Conservation (phyloP, 2,113 vertebrate genomes). For the Catharus bicknelli region DNA sequence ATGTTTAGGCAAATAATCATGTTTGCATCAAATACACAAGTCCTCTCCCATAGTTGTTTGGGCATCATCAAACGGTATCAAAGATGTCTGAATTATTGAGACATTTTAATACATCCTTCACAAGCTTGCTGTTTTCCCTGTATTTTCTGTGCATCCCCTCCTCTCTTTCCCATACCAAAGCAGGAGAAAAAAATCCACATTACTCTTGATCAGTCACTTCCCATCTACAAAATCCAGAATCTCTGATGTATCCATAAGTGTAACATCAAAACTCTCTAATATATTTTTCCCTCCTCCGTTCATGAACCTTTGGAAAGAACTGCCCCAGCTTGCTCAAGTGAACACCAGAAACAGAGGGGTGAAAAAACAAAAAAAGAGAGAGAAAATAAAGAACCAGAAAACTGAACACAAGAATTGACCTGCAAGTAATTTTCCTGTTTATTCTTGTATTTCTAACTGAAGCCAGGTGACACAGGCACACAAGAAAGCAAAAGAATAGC, state of each 20-base stretch:
- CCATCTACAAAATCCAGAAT: neutral
- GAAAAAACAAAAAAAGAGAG: fast-evolving
- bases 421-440: neutral
- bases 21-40: neutral
- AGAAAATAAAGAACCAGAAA: neutral
- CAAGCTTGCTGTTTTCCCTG: neutral
- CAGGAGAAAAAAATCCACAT: neutral
- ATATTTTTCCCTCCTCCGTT: neutral
- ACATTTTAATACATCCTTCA: neutral
- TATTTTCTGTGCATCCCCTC: neutral
- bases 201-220: neutral
- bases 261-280: neutral
- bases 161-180: neutral
- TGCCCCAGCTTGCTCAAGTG: neutral
- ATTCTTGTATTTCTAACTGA: neutral
- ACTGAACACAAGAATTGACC: neutral
- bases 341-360: neutral
- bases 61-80: neutral
- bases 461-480: neutral
- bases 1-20: neutral
- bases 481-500: neutral
- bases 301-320: neutral
- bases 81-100: neutral
- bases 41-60: neutral
- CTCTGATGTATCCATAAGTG: neutral